Evolutionary conservation across 2,113 vertebrate species (phyloP).

Genomic region (Myanophis thanlyinensis): DNA sequence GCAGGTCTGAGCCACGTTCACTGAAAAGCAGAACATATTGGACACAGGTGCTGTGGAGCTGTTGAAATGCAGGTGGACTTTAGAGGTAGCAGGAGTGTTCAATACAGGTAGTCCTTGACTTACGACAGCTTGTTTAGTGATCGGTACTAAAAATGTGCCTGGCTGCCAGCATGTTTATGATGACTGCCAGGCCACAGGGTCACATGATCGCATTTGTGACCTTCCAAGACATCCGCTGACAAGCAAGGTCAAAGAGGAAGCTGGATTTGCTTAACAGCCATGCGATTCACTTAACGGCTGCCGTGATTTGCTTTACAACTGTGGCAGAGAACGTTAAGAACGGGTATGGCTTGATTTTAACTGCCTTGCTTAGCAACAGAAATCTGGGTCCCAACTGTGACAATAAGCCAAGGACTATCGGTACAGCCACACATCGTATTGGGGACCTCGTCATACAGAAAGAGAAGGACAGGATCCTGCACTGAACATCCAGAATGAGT

Average conservation of each 20-base stretch:
- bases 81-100: fast-evolving
- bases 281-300: neutral
- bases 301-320: neutral
- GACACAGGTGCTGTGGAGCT: neutral
- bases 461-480: neutral
- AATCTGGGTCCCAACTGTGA: neutral
- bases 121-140: neutral
- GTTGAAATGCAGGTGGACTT: neutral
- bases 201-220: neutral
- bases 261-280: neutral
- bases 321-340: neutral
- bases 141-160: neutral
- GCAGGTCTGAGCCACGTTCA: conserved; percentile 78
- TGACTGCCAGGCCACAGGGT: neutral
- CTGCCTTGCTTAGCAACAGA: neutral
- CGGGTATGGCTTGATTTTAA: neutral
- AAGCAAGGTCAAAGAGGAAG: neutral
- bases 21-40: conserved; percentile 60
- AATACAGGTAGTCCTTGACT: neutral
- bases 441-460: neutral
- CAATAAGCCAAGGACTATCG: neutral
- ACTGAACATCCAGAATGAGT: neutral
- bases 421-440: neutral
- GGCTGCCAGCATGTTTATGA: neutral
- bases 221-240: neutral